Evolutionary conservation across 2,113 vertebrate species (phyloP), one percentile per base, ranked within the genome.

Genomic region (Pipra filicauda): DNA sequence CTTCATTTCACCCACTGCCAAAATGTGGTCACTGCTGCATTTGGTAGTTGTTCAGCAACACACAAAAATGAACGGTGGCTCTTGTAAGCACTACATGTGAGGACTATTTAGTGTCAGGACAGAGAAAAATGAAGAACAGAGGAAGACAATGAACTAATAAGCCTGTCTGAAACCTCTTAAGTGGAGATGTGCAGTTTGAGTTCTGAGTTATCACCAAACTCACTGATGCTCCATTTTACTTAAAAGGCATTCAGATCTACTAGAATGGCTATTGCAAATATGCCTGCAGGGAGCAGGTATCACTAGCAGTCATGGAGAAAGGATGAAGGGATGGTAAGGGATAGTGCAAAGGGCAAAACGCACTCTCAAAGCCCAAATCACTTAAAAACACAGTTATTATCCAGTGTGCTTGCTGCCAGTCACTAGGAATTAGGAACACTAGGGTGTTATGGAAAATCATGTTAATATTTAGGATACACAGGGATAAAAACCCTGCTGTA

Each of bases 271-370:
- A 33, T 17, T 66, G 76, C 23, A 88, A 80, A 92, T 23, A 37
- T 0, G 24, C 26, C 49, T 89, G 88, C 0, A 8, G 46, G 54
- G 54, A 80, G 41, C 28, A 70, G 37, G 15, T 59, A 33, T 39
- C 33, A 37, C 28, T 8, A 8, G 20, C 1, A 12, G 58, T 4
- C 27, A 54, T 23, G 35, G 11, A 77, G 52, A 54, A 69, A 54
- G 52, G 35, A 44, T 4, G 10, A 71, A 78, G 22, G 41, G 67
- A 75, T 12, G 21, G 23, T 48, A 78, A 66, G 46, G 30, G 87
- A 78, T 23, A 91, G 70, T 14, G 51, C 27, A 71, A 67, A 51
- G 88, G 80, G 92, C 65, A 93, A 95, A 95, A 92, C 61, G 71
- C 76, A 83, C 67, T 91, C 18, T 20, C 79, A 95, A 70, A 79